Evolutionary conservation across 2,888 invertebrate genomes (phyloP), one percentile per base, ranked within the genome.

Genomic region (Cactoblastis cactorum): DNA sequence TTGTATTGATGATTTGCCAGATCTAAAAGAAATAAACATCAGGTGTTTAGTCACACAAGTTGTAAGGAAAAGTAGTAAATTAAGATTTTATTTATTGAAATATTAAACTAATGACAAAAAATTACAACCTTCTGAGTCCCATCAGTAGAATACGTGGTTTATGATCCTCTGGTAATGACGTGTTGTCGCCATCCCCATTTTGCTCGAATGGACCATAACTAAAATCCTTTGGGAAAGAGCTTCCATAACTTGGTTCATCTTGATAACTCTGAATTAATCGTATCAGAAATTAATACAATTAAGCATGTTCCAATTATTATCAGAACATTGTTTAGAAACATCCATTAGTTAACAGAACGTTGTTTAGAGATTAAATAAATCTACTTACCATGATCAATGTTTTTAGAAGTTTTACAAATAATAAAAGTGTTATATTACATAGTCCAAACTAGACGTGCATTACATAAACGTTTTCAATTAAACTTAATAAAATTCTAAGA

Each of bases 1-100:
- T 78, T 98, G 98, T 72, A 99, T 99, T 0, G 99, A 99, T 48
- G 99, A 98, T 83, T 99, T 99, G 45, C 99, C 99, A 71, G 98
- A 98, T 79, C 99, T 96, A 59, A 92, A 92, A 47, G 14, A 33
- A 43, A 43, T 9, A 15, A 45, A 45, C 12, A 28, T 6, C 3
- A 19, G 11, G 18, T 18, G 9, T 5, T 37, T 37, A n/a, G n/a
- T n/a, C n/a, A n/a, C n/a, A n/a, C n/a, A n/a, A n/a, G n/a, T n/a
- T n/a, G n/a, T n/a, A n/a, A n/a, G n/a, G n/a, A n/a, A n/a, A n/a
- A n/a, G n/a, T n/a, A n/a, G n/a, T n/a, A n/a, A n/a, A n/a, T n/a
- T n/a, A n/a, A n/a, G n/a, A n/a, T n/a, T n/a, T n/a, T n/a, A n/a
- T n/a, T n/a, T n/a, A n/a, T n/a, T n/a, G n/a, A n/a, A n/a, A n/a